Evolutionary conservation across 2,888 invertebrate genomes (phyloP), one percentile per base, ranked within the genome.

Genomic region (Cantharis rufa): DNA sequence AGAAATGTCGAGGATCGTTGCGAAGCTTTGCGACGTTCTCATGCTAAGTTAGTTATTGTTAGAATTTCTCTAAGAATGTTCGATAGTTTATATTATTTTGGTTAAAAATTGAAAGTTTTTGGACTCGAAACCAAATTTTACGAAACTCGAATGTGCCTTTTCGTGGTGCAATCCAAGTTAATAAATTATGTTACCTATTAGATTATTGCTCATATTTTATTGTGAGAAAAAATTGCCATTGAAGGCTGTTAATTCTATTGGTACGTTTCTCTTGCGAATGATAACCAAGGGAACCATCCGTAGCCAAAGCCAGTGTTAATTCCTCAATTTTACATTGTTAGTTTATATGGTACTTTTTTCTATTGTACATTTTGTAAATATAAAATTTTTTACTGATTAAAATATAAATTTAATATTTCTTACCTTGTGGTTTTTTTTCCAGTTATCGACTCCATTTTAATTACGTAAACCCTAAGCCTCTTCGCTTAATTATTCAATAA

Each of bases 261-360:
- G 69, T 75, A 70, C 72, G 72, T 68, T 48, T 66, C 61, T 48
- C 70, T 71, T 74, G 27, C 18, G 32, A 71, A 48, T 73, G 24
- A 28, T 74, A 72, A 61, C 21, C 69, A 71, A 71, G 62, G 21
- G 61, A 72, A 68, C 73, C 69, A 70, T 70, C 75, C 32, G 74
- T 71, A 63, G 75, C 78, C 78, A 78, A 76, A 78, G 78, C 78
- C 78, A 78, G 78, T 78, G 74, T 72, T 62, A 62, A 76, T 78
- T 76, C 76, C 78, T 78, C 78, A 76, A 73, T 78, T 76, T 78
- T 76, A 27, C 71, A 63, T 21, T 78, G 64, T 75, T 75, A 76
- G 75, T 76, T 70, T 78, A 16, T 74, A 77, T 71, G 71, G 74
- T 77, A 77, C 62, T 72, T 75, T 76, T 78, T 69, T 32, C 48